A percentile compares a stretch with the other conserved stretches of the same genome.
Conservation (phyloP, 1,140 invertebrate genomes). For the Pinna nobilis region DNA sequence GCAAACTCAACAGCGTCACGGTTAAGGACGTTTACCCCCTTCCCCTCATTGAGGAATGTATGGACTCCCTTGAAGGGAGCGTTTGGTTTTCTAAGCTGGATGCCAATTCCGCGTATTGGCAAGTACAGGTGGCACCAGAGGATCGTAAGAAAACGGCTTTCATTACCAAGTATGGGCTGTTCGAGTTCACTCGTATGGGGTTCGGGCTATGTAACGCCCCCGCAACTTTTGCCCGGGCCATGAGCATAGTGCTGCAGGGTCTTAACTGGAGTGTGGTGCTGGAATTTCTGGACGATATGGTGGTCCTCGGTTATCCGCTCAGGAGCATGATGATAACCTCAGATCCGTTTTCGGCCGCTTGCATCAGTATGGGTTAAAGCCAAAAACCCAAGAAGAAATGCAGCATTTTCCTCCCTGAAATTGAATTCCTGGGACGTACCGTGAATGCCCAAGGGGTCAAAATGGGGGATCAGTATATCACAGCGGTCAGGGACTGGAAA, state of each 20-base stretch:
- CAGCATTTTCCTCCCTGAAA: conserved; percentile 57
- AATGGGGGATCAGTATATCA: conserved; percentile 56
- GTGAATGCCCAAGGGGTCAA: conserved; percentile 53
- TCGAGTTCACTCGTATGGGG: conserved; percentile 1
- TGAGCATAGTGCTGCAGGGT: not conserved
- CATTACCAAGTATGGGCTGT: conserved; percentile 18
- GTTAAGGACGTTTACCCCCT: conserved; percentile 28
- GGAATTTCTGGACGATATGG: conserved; percentile 4
- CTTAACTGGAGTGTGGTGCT: conserved; percentile 7
- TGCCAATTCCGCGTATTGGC: conserved; percentile 57
- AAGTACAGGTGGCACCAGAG: conserved; percentile 64
- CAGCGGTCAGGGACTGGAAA: conserved; percentile 57
- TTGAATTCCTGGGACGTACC: conserved; percentile 56
- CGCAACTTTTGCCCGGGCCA: conserved; percentile 1
- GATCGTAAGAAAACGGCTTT: conserved; percentile 65
- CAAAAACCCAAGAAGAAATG: conserved; percentile 40
- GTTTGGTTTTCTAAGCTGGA: conserved; percentile 33
- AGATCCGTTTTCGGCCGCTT: conserved; percentile 17
- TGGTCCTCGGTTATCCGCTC: not conserved
- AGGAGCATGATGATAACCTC: conserved; percentile 19
- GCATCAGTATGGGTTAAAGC: conserved; percentile 19
- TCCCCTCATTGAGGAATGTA: conserved; percentile 25
- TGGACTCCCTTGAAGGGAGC: conserved; percentile 29
- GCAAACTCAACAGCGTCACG: conserved; percentile 21
- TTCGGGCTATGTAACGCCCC: conserved; percentile 8